A percentile compares a stretch with the other conserved stretches of the same genome.
Evolutionary conservation across 2,888 invertebrate species (phyloP).

Genomic region (Drosophila pegasa): DNA sequence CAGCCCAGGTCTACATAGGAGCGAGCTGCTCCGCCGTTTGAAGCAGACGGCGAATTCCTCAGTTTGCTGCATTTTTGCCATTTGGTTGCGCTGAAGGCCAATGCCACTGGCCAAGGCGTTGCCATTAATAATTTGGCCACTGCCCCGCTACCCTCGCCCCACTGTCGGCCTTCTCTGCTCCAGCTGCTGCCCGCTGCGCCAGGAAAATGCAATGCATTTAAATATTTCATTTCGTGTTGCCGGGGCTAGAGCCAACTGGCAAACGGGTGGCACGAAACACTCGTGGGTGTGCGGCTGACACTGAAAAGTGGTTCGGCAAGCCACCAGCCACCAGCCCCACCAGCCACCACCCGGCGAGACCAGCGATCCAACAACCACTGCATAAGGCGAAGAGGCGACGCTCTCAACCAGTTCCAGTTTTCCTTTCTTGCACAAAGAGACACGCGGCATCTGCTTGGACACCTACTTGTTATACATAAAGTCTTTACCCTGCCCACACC

Average conservation of each 20-base stretch:
- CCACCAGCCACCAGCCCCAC: slow-evolving; percentile 16
- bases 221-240: slow-evolving; percentile 52
- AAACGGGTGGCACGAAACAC: slow-evolving; percentile 39
- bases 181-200: slow-evolving; percentile 17
- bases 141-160: neutral
- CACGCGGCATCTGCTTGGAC: slow-evolving; percentile 35
- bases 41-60: slow-evolving; percentile 26
- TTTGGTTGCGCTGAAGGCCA: slow-evolving; percentile 56
- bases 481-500: neutral
- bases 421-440: slow-evolving; percentile 12
- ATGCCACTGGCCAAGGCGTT: slow-evolving; percentile 52
- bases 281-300: slow-evolving; percentile 69
- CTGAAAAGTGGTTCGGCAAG: slow-evolving; percentile 62
- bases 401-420: slow-evolving; percentile 48
- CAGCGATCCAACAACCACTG: neutral
- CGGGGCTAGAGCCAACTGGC: slow-evolving; percentile 33
- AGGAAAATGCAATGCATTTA: slow-evolving; percentile 59
- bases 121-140: slow-evolving; percentile 50
- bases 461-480: slow-evolving; percentile 46
- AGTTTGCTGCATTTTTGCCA: slow-evolving; percentile 29
- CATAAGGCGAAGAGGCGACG: slow-evolving; percentile 12
- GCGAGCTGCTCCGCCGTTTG: slow-evolving; percentile 3
- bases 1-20: neutral
- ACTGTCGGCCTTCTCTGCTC: too few relatives aligned
- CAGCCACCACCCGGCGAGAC: slow-evolving; percentile 7